Evolutionary conservation across 2,888 invertebrate genomes (phyloP).

Genomic region (Drosophila borborema): DNA sequence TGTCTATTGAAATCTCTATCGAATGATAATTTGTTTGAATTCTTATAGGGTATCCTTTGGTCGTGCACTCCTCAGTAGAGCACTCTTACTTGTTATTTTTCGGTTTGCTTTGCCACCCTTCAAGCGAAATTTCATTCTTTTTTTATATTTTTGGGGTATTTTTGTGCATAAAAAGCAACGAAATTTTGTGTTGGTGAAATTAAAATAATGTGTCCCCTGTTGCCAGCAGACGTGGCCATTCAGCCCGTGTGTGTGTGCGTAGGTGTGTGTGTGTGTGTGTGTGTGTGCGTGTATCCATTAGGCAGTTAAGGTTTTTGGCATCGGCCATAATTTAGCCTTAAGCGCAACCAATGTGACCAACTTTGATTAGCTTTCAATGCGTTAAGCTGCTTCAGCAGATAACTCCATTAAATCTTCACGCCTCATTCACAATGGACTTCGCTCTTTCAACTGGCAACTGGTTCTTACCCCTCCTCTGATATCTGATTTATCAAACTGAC

Average conservation of each 20-base stretch:
- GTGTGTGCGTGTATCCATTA: slow-evolving; percentile 26
- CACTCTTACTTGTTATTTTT: slow-evolving; percentile 7
- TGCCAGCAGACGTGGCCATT: slow-evolving; percentile 75
- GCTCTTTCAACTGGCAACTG: slow-evolving; percentile 25
- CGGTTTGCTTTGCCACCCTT: slow-evolving; percentile 64
- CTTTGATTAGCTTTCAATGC: background rate
- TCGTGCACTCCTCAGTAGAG: background rate
- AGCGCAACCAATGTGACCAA: slow-evolving; percentile 26
- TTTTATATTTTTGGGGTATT: slow-evolving; percentile 50
- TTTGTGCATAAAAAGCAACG: slow-evolving; percentile 59
- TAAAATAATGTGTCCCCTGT: slow-evolving; percentile 84
- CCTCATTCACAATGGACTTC: slow-evolving; percentile 15
- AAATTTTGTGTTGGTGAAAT: slow-evolving; percentile 68
- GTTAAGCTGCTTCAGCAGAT: background rate
- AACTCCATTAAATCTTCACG: slow-evolving; percentile 26
- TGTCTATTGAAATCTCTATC: background rate
- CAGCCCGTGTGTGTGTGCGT: slow-evolving; percentile 17
- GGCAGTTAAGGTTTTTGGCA: slow-evolving; percentile 23
- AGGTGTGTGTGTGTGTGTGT: slow-evolving; percentile 17
- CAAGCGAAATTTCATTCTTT: slow-evolving; percentile 38
- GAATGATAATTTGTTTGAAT: background rate
- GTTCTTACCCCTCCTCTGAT: slow-evolving; percentile 10
- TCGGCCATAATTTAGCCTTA: slow-evolving; percentile 50
- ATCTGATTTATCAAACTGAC: slow-evolving; percentile 25
- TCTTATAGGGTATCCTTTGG: background rate